Conservation (phyloP, 2,888 invertebrate genomes). For the Lagria hirta region DNA sequence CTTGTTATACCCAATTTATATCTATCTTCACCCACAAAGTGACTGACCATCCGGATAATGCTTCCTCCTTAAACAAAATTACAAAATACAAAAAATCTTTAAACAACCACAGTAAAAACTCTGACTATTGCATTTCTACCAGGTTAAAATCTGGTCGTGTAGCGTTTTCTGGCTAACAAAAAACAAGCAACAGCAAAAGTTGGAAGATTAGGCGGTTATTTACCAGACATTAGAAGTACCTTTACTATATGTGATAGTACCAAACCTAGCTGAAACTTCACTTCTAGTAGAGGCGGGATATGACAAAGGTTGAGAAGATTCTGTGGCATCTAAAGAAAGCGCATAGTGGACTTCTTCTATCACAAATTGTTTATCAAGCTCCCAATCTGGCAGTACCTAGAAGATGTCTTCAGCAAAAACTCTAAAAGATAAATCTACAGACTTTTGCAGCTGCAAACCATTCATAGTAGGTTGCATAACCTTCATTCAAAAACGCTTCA, state of each 20-base stretch:
- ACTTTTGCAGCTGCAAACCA: constrained; percentile 55
- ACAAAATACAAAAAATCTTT: too few species aligned
- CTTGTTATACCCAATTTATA: constrained; percentile 59
- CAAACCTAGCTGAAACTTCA: constrained; percentile 59
- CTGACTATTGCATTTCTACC: too few species aligned
- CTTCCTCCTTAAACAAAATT: constrained; percentile 32
- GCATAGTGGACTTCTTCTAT: constrained; percentile 31
- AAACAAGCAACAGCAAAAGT: too few species aligned
- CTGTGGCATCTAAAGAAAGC: constrained; percentile 28
- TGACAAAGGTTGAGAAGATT: constrained; percentile 55
- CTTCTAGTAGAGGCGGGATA: constrained; percentile 57
- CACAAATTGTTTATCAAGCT: constrained; percentile 36
- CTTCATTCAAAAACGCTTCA: constrained; percentile 74
- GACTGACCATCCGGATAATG: constrained; percentile 65
- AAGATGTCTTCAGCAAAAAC: constrained; percentile 6
- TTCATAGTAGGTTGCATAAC: constrained; percentile 74
- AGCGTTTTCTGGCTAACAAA: too few species aligned
- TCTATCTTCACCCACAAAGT: constrained; percentile 58
- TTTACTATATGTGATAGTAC: constrained; percentile 65
- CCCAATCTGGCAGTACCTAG: constrained; percentile 27
- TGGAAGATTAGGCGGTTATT: not conserved
- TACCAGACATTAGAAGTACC: constrained; percentile 53
- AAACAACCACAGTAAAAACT: too few species aligned
- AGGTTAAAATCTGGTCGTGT: too few species aligned
- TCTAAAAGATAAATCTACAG: constrained; percentile 10